Evolutionary conservation across 2,888 invertebrate genomes (phyloP), one percentile per base, ranked within the genome.

Genomic region (Didymodactylos carnosus): DNA sequence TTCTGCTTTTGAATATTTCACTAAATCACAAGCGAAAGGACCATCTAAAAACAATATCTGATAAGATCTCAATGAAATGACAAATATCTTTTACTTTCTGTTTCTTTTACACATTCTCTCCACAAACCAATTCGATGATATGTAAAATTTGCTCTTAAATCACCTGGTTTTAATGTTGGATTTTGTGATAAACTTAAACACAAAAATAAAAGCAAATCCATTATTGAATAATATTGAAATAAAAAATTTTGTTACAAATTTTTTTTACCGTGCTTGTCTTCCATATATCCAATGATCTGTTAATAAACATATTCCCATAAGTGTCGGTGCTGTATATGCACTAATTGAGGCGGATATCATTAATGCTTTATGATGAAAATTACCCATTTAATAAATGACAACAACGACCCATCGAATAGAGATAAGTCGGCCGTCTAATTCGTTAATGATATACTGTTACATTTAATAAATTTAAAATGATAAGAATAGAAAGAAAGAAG

Each of bases 271-370:
- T 62, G 35, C 35, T 62, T 62, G 62, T 7, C n/a, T 62, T 62
- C 62, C 62, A 49, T 73, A 39, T 14, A 73, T 46, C 73, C 73
- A 73, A 70, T 73, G 49, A n/a, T 70, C 39, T 11, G 73, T 73
- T 14, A 73, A 25, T 16, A 73, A 40, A 70, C 70, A 43, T 25
- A 73, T 14, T 14, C 49, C 39, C 73, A 73, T 73, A 39, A 73
- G 39, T 39, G 69, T 23, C 27, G 73, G 73, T 16, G 73, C 69
- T n/a, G 70, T 70, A 73, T 73, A 73, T 49, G 73, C 73, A 49
- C 73, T 73, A 39, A 73, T 39, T 23, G 73, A 73, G 35, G 62
- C 62, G n/a, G 62, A 62, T 2, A 62, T 35, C 62, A 62, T 62
- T 29, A 62, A 35, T 16, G 62, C 35, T 35, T 27, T 62, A 62